Conservation (phyloP, 2,797 vertebrate species). For the Hemitrygon akajei region DNA sequence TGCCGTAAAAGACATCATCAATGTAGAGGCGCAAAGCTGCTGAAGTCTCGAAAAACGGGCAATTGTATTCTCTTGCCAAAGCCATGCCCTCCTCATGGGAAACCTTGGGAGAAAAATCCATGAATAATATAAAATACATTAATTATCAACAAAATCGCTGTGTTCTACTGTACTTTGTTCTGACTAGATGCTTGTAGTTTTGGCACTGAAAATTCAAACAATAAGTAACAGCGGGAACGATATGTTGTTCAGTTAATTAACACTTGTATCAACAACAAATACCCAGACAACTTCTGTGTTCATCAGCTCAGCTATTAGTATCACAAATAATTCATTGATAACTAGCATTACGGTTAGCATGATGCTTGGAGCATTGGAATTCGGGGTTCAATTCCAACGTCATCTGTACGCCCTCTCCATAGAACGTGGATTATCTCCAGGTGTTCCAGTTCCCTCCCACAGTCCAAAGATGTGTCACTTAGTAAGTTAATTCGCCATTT, state of each 20-base stretch:
- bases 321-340: not conserved
- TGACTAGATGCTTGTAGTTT: not conserved
- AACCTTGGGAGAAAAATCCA: conserved; percentile 45
- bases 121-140: not conserved
- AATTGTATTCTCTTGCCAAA: conserved; percentile 56
- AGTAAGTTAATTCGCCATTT: too few species aligned
- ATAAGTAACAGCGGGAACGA: not conserved
- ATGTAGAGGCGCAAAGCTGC: conserved; percentile 57
- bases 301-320: not conserved
- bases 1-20: conserved; percentile 57
- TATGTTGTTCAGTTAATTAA: not conserved
- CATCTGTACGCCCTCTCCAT: too few species aligned
- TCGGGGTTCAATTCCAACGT: too few species aligned
- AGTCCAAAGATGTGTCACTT: too few species aligned
- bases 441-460: too few species aligned
- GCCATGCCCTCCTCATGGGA: conserved; percentile 58
- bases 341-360: not conserved
- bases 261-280: not conserved
- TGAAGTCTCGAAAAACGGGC: conserved; percentile 61
- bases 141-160: not conserved
- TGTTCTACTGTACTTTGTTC: not conserved
- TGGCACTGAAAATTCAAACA: not conserved
- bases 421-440: too few species aligned
- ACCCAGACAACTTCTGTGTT: not conserved
- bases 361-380: too few species aligned